These are phyloP conservation scores for Alloplasta piceator DNA, from an alignment of 2,888 invertebrate species.

Conservation along the genomic window DNA sequence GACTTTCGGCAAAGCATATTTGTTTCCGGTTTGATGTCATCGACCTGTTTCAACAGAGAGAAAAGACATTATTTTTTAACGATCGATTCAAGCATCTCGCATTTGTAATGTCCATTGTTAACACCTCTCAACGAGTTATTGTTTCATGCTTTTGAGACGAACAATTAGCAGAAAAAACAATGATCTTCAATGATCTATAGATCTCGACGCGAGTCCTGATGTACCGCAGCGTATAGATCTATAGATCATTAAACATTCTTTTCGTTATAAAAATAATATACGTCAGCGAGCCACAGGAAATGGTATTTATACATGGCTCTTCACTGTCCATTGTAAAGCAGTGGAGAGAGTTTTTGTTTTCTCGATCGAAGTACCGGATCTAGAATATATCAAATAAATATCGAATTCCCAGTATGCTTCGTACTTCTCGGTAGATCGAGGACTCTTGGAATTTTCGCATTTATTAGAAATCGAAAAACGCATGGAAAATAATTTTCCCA, in stretches of 20 bases:
- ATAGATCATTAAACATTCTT: conserved; percentile 20
- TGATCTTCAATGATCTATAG: conserved; percentile 30
- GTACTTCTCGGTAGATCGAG: not conserved
- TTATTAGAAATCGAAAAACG: too few relatives aligned
- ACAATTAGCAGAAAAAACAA: not conserved
- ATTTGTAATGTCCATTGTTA: conserved; percentile 22
- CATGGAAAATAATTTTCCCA: too few relatives aligned
- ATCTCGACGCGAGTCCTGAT: not conserved
- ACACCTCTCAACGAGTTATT: conserved; percentile 17
- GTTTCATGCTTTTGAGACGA: not conserved
- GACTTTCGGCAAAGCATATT: not conserved
- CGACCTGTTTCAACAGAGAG: not conserved
- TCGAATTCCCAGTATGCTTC: conserved; percentile 7
- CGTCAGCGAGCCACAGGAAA: not conserved
- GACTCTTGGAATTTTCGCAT: not conserved
- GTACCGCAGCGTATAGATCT: conserved; percentile 8
- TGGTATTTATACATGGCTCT: conserved; percentile 13
- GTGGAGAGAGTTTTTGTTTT: conserved; percentile 2
- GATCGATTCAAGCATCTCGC: not conserved
- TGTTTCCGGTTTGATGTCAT: not conserved
- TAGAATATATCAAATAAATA: conserved; percentile 4
- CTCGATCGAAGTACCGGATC: conserved; percentile 10
- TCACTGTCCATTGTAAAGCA: not conserved
- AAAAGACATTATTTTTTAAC: conserved; percentile 2
- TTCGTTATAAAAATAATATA: conserved; percentile 5